These are phyloP conservation scores for Dusona sp. DNA, from an alignment of 2,888 invertebrate genomes.

Conservation along the genomic window DNA sequence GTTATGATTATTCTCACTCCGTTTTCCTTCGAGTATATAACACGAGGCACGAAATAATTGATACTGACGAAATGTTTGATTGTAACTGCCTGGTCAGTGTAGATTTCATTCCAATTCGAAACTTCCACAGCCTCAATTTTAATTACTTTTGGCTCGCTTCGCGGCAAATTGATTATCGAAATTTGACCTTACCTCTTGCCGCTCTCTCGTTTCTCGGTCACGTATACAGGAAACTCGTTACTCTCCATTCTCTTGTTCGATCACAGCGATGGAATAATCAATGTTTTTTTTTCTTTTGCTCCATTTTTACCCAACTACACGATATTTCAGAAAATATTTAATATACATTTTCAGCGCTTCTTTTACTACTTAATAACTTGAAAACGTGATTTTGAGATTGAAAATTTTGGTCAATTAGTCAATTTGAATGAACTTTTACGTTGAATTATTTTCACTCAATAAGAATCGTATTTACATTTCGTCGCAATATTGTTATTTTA, in stretches of 20 bases:
- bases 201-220: neutral
- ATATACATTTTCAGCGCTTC: neutral
- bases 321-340: neutral
- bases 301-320: neutral
- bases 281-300: neutral
- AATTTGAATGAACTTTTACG: no score
- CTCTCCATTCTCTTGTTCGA: slow-evolving; percentile 21
- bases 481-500: neutral
- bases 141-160: slow-evolving; percentile 18
- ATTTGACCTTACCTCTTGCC: slow-evolving; percentile 27
- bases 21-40: neutral
- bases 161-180: slow-evolving; percentile 14
- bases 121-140: slow-evolving; percentile 10
- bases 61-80: slow-evolving; percentile 12
- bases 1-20: neutral
- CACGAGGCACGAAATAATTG: slow-evolving; percentile 6
- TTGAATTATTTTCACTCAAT: neutral
- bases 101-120: slow-evolving; percentile 21
- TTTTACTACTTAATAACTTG: neutral
- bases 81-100: neutral
- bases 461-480: neutral
- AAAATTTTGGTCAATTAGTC: neutral
- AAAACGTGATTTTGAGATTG: neutral
- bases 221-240: slow-evolving; percentile 23
- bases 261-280: neutral